Evolutionary conservation across 2,888 invertebrate genomes (phyloP).

Genomic region (Meteorus colon): DNA sequence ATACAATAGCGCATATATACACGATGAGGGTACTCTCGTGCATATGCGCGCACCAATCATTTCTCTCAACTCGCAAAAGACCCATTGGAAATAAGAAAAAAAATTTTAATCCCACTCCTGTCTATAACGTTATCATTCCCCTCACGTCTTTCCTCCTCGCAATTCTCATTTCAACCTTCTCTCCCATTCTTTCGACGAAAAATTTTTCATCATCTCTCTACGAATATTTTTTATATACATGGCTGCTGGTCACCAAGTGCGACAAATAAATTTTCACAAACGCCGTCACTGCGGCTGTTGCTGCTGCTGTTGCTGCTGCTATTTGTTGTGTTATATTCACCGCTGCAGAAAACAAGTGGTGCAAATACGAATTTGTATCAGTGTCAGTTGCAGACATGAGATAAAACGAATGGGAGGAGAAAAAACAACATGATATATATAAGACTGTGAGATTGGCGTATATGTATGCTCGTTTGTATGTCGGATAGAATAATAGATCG

Average conservation of each 20-base stretch:
- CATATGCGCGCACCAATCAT: constrained; percentile 38
- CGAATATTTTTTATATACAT: constrained; percentile 25
- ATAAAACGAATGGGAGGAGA: constrained; percentile 13
- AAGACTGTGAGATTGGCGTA: background rate
- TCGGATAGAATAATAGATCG: constrained; percentile 12
- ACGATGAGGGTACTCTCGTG: constrained; percentile 37
- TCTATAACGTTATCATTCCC: constrained; percentile 33
- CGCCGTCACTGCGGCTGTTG: constrained; percentile 12
- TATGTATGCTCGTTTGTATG: background rate
- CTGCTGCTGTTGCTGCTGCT: background rate
- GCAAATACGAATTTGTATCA: constrained; percentile 30
- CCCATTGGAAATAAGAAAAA: constrained; percentile 43
- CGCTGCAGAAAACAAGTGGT: background rate
- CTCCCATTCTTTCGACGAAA: constrained; percentile 4
- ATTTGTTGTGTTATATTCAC: background rate
- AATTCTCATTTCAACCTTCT: constrained; percentile 30
- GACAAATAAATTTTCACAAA: constrained; percentile 41
- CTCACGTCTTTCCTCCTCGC: constrained; percentile 14
- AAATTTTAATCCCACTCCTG: constrained; percentile 37
- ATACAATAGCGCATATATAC: constrained; percentile 14
- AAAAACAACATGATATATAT: constrained; percentile 23
- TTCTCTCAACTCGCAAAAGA: constrained; percentile 32
- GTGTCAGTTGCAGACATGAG: constrained; percentile 26
- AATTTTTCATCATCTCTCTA: constrained; percentile 23
- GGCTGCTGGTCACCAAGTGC: constrained; percentile 30